These are phyloP conservation scores for Enhydra lutris DNA, from an alignment of 2,113 vertebrate species.

Conservation along the genomic window DNA sequence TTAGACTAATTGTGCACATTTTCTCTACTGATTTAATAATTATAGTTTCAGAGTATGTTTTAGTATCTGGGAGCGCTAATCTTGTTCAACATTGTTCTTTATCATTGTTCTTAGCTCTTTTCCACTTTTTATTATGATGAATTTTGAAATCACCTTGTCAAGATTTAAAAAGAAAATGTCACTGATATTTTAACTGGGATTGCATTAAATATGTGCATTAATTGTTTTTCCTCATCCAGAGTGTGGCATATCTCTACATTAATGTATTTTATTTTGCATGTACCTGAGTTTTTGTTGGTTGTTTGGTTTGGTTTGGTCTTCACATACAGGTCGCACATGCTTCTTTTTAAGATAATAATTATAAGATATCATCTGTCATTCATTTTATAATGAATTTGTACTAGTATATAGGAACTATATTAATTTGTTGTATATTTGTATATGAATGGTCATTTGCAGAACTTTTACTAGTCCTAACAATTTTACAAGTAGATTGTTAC, in stretches of 20 bases:
- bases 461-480: neutral
- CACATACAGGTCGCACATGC: neutral
- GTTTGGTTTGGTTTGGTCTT: neutral
- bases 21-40: constrained; percentile 46
- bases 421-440: neutral
- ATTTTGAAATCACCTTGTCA: constrained; percentile 22
- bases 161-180: neutral
- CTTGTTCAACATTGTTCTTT: neutral
- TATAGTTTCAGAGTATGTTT: constrained; percentile 47
- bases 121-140: neutral
- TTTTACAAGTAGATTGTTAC: neutral
- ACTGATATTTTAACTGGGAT: neutral
- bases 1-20: constrained; percentile 15
- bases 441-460: neutral
- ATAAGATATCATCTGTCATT: neutral
- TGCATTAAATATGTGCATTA: neutral
- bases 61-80: neutral
- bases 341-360: neutral
- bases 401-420: neutral
- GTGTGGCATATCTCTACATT: neutral
- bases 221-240: neutral
- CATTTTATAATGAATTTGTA: neutral
- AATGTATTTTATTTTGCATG: neutral
- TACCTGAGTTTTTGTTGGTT: neutral
- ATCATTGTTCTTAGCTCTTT: neutral